Base-by-base conservation (phyloP, 2,888 invertebrate genomes). In the Lasioglossum calceatum region DNA sequence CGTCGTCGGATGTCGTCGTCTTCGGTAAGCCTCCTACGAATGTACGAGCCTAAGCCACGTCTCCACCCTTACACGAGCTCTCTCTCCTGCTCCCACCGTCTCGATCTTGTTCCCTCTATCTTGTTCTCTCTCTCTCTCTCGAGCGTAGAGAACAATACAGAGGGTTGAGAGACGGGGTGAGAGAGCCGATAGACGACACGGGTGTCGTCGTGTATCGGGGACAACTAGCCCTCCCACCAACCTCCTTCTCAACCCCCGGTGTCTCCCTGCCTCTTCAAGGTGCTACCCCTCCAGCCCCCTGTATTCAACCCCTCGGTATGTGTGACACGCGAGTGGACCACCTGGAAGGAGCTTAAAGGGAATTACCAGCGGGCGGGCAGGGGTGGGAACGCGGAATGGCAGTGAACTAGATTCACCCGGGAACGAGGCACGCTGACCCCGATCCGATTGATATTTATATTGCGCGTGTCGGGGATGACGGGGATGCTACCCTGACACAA, bases 281-380 rank as follows among this genome's bases (percentile, higher is more conserved):
- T 77, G 88, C 81, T 90, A 16, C 86, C 81, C 84, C 54, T 54
- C 23, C 50, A 50, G 19, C 50, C 47, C 86, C 83, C 84, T 88
- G 86, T 87, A 88, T 87, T 87, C 71, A 71, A n/a, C 42, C 71
- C 71, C 44, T 44, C 12, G 87, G 75, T 88, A 89, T 73, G 90
- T 87, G 91, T 88, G 89, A 91, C 87, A 90, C 88, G 92, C 89
- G 88, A 88, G 84, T 82, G 90, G 89, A 90, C 90, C 88, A 89
- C 82, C 88, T 87, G 89, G 50, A 85, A 81, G 88, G 82, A 84
- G 91, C 91, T 91, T 90, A 90, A 85, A 82, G 82, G 87, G 91
- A 91, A 91, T 91, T 91, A 90, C 73, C 87, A 82, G 67, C 36
- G 36, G 67, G 19, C 36, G 67, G 85, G 58, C 44, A 71, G 79